phyloP scores from a whole-genome alignment of 2,888 invertebrate genomes.

The Pandemis heparana region DNA sequence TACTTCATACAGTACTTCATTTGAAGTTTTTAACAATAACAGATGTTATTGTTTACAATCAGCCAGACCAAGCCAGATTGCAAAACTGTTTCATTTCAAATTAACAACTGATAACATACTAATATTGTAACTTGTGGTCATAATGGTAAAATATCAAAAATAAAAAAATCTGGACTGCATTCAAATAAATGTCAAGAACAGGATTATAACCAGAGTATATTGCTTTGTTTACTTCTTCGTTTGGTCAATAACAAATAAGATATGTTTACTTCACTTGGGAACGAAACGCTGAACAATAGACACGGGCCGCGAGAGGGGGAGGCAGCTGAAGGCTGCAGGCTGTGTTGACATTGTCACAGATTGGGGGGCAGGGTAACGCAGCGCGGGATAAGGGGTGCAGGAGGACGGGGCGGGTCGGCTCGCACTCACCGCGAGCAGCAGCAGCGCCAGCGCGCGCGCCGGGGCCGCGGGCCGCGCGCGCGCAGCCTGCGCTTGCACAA shows the following conservation, averaged over 20 bases:
- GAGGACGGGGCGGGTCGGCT: not conserved
- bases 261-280: not conserved
- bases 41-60: too few relatives aligned
- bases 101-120: too few relatives aligned
- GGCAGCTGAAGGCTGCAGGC: not conserved
- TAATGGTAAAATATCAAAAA: not conserved
- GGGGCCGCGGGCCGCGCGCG: slow-evolving; percentile 49
- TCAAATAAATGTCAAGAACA: not conserved
- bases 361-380: not conserved
- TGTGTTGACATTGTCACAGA: not conserved
- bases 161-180: not conserved
- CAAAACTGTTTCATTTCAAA: too few relatives aligned
- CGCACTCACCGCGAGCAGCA: slow-evolving; percentile 67
- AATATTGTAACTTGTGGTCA: not conserved
- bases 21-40: too few relatives aligned
- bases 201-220: not conserved
- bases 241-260: not conserved
- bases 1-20: too few relatives aligned
- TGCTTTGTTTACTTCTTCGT: not conserved
- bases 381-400: not conserved
- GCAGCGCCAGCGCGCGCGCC: slow-evolving; percentile 54
- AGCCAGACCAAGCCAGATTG: too few relatives aligned
- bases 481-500: slow-evolving; percentile 76
- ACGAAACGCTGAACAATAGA: not conserved
- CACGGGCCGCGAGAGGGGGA: not conserved